Evolutionary conservation across 2,113 vertebrate genomes (phyloP).

Genomic region (Gymnobelideus leadbeateri): DNA sequence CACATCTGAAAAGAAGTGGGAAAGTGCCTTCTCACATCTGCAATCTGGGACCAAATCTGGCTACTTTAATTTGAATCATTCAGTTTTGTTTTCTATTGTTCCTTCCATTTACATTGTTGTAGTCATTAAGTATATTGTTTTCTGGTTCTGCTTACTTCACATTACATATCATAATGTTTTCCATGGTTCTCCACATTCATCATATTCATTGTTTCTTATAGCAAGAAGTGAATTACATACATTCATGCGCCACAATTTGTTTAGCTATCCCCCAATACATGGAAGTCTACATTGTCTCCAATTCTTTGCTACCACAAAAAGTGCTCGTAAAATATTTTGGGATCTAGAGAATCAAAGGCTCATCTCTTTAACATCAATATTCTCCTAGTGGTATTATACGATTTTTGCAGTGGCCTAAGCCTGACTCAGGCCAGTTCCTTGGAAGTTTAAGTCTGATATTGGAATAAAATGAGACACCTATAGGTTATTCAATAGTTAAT

Average conservation of each 20-base stretch:
- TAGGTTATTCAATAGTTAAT: background rate
- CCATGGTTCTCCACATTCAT: background rate
- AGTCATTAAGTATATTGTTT: background rate
- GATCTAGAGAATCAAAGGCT: background rate
- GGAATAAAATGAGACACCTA: background rate
- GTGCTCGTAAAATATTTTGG: background rate
- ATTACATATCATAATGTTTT: background rate
- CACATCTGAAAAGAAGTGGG: background rate
- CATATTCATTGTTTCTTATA: background rate
- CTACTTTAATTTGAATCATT: background rate
- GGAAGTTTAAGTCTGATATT: background rate
- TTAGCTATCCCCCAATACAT: background rate
- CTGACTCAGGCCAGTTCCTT: background rate
- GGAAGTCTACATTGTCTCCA: background rate
- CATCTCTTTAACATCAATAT: background rate
- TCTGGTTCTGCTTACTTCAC: background rate
- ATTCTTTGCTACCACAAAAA: background rate
- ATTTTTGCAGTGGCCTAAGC: background rate
- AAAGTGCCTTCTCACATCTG: background rate
- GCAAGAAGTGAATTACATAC: background rate
- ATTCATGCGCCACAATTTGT: background rate
- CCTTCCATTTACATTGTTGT: background rate
- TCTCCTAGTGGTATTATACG: background rate
- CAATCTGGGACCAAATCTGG: background rate
- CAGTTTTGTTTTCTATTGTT: background rate